A percentile compares a stretch with the other conserved stretches of the same genome.
Evolutionary conservation across 2,888 invertebrate species (phyloP).

Genomic region (Cylloceria caligata): DNA sequence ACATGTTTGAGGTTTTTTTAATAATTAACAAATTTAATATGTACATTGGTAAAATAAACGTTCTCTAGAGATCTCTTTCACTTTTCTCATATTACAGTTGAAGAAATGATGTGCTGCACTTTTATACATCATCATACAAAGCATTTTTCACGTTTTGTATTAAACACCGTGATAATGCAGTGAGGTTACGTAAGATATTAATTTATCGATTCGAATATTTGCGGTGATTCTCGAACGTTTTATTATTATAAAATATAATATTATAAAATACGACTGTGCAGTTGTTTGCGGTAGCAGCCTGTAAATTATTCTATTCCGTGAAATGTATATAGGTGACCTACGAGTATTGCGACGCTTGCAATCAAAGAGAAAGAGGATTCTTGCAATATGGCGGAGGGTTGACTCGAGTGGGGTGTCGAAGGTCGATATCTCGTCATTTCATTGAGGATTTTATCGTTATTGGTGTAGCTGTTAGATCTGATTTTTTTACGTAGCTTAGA

Average conservation of each 20-base stretch:
- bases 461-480: constrained; percentile 75
- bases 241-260: background rate
- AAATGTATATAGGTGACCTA: background rate
- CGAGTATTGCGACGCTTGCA: constrained; percentile 13
- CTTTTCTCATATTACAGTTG: no score
- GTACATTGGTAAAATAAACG: no score
- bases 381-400: constrained; percentile 82
- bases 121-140: no score
- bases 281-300: background rate
- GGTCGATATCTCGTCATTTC: constrained; percentile 72
- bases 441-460: constrained; percentile 5
- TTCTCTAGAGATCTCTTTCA: no score
- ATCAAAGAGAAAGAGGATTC: no score
- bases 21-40: no score
- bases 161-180: background rate
- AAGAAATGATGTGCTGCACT: no score
- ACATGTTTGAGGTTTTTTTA: no score
- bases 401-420: constrained; percentile 81
- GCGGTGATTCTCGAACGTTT: background rate
- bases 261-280: background rate
- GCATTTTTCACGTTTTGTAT: background rate
- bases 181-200: background rate
- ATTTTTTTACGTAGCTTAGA: constrained; percentile 65
- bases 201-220: background rate
- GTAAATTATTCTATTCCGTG: constrained; percentile 15